Evolutionary conservation across 2,797 vertebrate species (phyloP), one percentile per base, ranked within the genome.

Genomic region (Hemibagrus guttatus): DNA sequence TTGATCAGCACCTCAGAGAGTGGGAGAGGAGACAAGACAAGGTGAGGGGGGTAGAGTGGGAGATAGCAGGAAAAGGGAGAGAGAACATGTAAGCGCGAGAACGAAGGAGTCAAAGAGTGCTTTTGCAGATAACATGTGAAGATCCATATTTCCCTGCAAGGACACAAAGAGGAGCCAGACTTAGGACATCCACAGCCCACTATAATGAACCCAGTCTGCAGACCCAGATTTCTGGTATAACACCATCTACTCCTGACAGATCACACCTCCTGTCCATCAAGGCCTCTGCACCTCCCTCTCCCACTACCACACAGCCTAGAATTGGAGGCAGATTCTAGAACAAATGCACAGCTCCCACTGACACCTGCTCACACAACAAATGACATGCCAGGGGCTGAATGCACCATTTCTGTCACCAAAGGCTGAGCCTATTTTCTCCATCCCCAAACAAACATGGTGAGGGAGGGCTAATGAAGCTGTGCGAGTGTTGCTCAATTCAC

Each of bases 1-100:
- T 95, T 96, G 95, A 96, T 95, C 95, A 95, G 94, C 94, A 95
- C 94, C 95, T 95, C 86, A 87, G 92, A 93, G 86, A 92, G 91
- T 84, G 91, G 91, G 90, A 91, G 90, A 91, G 86, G 66, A 92
- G 91, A 88, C 35, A 39, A 88, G 90, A 63, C 80, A 91, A 90
- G 88, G 89, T 75, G 56, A 26, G 59, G 85, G 69, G 84, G 74
- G 85, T 87, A 76, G 86, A 83, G 84, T 81, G 86, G 84, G 88
- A 90, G 88, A 64, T 84, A 91, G 88, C 86, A 86, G 68, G 52
- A 39, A 84, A 76, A 84, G 88, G 81, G 86, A 66, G 84, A 31
- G 83, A 78, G 86, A 76, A 80, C 69, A 83, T 82, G 83, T 72
- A 85, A 90, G 86, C 68, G 87, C 81, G 63, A 85, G 88, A 87